A percentile compares a stretch with the other conserved stretches of the same genome.
phyloP scores from a whole-genome alignment of 2,797 vertebrate species.

The Psittacula echo region DNA sequence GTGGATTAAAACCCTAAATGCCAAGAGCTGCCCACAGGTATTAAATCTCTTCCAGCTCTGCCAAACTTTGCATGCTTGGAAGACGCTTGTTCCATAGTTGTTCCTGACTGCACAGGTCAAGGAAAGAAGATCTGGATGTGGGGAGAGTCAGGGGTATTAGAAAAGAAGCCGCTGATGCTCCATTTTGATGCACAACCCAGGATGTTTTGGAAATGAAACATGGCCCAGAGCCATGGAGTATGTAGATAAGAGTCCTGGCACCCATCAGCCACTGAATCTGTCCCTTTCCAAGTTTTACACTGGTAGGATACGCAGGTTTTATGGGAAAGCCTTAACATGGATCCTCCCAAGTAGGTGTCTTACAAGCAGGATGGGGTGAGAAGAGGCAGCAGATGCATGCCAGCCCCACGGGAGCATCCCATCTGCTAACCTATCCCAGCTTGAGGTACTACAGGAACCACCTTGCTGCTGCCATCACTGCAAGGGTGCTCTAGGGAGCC shows the following conservation, averaged over 20 bases:
- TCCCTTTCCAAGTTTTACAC: not conserved
- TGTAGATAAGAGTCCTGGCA: not conserved
- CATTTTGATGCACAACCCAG: accelerated
- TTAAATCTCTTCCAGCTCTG: not conserved
- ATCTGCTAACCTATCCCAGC: not conserved
- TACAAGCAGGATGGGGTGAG: accelerated
- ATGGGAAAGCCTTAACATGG: not conserved
- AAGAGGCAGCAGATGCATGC: not conserved
- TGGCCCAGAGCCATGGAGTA: accelerated
- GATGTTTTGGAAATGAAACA: not conserved
- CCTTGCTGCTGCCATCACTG: not conserved
- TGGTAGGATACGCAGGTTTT: not conserved
- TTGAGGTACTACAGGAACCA: accelerated
- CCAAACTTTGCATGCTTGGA: accelerated
- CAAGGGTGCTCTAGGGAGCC: not conserved
- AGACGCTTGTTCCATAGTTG: not conserved
- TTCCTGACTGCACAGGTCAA: not conserved
- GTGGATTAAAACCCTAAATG: not conserved
- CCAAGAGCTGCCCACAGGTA: not conserved
- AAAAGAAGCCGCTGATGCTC: not conserved
- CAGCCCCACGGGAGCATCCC: not conserved
- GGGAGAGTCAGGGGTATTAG: not conserved
- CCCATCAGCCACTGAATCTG: accelerated
- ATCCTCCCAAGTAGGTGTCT: not conserved
- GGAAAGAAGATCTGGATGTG: accelerated